A percentile compares a stretch with the other conserved stretches of the same genome.
These are phyloP conservation scores for Cristatella mucedo DNA, from an alignment of 2,888 invertebrate genomes.

Conservation along the genomic window DNA sequence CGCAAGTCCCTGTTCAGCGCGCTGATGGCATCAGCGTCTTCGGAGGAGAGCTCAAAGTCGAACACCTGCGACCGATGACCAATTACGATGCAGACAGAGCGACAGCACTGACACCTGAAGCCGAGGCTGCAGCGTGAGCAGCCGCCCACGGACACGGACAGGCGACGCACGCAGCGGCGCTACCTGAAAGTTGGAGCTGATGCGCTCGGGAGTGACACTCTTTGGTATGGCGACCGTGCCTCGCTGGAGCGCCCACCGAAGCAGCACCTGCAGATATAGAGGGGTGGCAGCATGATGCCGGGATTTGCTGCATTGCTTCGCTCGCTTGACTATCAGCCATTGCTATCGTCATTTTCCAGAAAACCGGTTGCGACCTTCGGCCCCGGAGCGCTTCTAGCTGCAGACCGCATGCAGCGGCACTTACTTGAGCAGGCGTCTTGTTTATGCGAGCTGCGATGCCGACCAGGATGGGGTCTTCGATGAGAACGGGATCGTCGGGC, in stretches of 20 bases:
- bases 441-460: constrained; percentile 23
- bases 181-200: constrained; percentile 54
- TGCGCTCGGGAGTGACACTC: constrained; percentile 55
- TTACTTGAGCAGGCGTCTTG: constrained; percentile 33
- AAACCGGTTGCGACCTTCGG: too few relatives aligned
- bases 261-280: constrained; percentile 35
- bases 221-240: constrained; percentile 65
- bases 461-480: constrained; percentile 24
- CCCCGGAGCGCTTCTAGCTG: too few relatives aligned
- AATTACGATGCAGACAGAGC: too few relatives aligned
- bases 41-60: constrained; percentile 22
- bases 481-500: constrained; percentile 13
- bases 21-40: constrained; percentile 19
- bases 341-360: too few relatives aligned
- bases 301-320: too few relatives aligned
- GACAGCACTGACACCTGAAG: too few relatives aligned
- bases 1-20: constrained; percentile 13
- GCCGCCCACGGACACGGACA: too few relatives aligned
- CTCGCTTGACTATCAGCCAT: too few relatives aligned
- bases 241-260: constrained; percentile 56
- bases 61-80: too few relatives aligned
- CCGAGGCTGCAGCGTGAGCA: too few relatives aligned
- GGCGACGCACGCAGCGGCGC: too few relatives aligned
- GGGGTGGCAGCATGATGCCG: too few relatives aligned
- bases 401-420: background rate